Evolutionary conservation across 2,888 invertebrate species (phyloP), one percentile per base, ranked within the genome.

Genomic region (Cryptocheilus praepositus): DNA sequence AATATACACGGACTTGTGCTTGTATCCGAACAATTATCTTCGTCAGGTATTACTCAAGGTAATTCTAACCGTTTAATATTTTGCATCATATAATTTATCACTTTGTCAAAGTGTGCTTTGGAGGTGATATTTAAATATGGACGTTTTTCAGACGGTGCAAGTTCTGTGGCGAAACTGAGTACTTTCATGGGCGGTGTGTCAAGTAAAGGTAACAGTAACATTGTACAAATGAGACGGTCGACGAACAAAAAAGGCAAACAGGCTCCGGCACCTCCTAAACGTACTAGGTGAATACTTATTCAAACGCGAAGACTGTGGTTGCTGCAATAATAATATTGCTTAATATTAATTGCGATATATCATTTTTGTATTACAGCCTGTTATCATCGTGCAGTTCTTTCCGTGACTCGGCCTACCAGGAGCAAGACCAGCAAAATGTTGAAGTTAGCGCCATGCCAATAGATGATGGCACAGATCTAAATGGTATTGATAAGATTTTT

Each of bases 231-330:
- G 93, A 92, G 96, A 71, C 91, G 96, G 80, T 94, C 95, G 60
- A 96, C 95, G 69, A 96, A 96, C 89, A 93, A 96, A 78, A 95
- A 95, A 86, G 97, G 97, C 77, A 97, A 97, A 89, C 96, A 96
- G 85, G 97, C 98, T 28, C 98, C 98, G 53, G 95, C 97, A 19
- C 98, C 98, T 70, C 98, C 98, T 43, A 97, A 98, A 89, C 92
- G 98, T 81, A 98, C 98, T 77, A 96, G 96, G 96, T 96, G 90
- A 53, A 53, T 53, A 4, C 3, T 68, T 59, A 25, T 28, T 36
- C 36, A 1, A 11, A 36, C 11, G 8, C 36, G 13, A 36, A 1
- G 8, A 43, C 8, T 36, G 13, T 11, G 4, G 7, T 36, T 11
- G 36, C 13, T 1, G 8, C 36, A 36, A 36, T 36, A 36, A 7